Percentiles rank a stretch among this genome's conserved stretches.
Evolutionary conservation across 2,797 vertebrate genomes (phyloP).

Genomic region (Karalla daura): DNA sequence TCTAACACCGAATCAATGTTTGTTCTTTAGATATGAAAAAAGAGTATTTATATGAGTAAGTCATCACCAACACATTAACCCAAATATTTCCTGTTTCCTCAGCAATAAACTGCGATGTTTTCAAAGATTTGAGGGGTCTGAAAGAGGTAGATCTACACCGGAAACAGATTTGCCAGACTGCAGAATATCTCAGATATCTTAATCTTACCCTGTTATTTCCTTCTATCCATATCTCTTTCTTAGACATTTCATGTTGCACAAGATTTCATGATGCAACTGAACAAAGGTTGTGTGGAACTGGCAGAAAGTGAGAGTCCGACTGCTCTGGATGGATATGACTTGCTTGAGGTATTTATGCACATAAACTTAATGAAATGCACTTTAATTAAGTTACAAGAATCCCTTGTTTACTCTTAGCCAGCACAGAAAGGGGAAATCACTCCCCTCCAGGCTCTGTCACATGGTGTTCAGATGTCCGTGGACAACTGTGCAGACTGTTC

Average conservation of each 20-base stretch:
- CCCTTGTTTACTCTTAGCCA: background rate
- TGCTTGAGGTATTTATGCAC: slow-evolving; percentile 67
- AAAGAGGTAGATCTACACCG: slow-evolving; percentile 49
- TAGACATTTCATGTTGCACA: slow-evolving; percentile 32
- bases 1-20: background rate
- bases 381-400: background rate
- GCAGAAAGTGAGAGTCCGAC: slow-evolving; percentile 5
- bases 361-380: background rate
- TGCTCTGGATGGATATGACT: slow-evolving; percentile 13
- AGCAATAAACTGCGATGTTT: slow-evolving; percentile 65
- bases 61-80: slow-evolving; percentile 2
- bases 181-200: background rate
- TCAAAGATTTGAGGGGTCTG: slow-evolving; percentile 11
- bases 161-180: background rate
- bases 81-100: slow-evolving; percentile 25
- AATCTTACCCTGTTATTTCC: slow-evolving; percentile 8
- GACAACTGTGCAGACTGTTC: slow-evolving; percentile 39
- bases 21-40: slow-evolving; percentile 13
- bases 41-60: too few species aligned
- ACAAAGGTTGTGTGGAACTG: slow-evolving; percentile 42
- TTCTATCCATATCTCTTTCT: background rate
- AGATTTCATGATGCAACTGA: slow-evolving; percentile 22
- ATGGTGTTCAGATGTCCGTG: slow-evolving; percentile 17
- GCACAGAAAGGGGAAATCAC: slow-evolving; percentile 24
- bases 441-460: background rate